Evolutionary conservation across 1,140 invertebrate species (phyloP), one percentile per base, ranked within the genome.

Genomic region (Drosophila nannoptera): DNA sequence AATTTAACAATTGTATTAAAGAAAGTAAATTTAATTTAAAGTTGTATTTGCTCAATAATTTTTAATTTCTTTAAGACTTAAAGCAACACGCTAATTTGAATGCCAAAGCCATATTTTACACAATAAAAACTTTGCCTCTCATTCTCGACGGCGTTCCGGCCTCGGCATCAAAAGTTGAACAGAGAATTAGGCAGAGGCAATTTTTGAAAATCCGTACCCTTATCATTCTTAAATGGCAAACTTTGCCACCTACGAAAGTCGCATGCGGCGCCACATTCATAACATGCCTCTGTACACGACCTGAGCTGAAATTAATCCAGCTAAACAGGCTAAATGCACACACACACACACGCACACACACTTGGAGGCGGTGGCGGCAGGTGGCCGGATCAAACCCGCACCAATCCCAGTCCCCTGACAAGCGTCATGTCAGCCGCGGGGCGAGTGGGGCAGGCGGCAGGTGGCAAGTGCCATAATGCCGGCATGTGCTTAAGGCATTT

Each of bases 401-500:
- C 38, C 38, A 59, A 48, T 48, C 33, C 45, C 49, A 53, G 31
- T 46, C 31, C 43, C 16, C 32, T 60, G 42, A 75, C 48, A 71
- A 70, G 69, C 59, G 59, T 59, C 75, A 58, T 77, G 75, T 77
- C 52, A 48, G 43, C 56, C 31, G 32, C 7, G 32, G 11, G 52
- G 71, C 69, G 74, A 74, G 62, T 81, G 65, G 62, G 22, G 22
- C 22, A 22, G 3, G 22, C 3, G 22, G 22, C 22, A 22, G 3
- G 22, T 22, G 22, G 22, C 22, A 22, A 22, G 73, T 71, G 73
- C 65, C 69, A 69, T 73, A 69, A 35, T 68, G 64, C 74, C 63
- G 55, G 60, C 53, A 52, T 75, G 71, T 78, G 67, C 78, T 83
- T 75, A 66, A 69, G 66, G 71, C 68, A 58, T 78, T 82, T 63